Evolutionary conservation across 2,888 invertebrate genomes (phyloP), one percentile per base, ranked within the genome.

Genomic region (Trachelus troglodyta): DNA sequence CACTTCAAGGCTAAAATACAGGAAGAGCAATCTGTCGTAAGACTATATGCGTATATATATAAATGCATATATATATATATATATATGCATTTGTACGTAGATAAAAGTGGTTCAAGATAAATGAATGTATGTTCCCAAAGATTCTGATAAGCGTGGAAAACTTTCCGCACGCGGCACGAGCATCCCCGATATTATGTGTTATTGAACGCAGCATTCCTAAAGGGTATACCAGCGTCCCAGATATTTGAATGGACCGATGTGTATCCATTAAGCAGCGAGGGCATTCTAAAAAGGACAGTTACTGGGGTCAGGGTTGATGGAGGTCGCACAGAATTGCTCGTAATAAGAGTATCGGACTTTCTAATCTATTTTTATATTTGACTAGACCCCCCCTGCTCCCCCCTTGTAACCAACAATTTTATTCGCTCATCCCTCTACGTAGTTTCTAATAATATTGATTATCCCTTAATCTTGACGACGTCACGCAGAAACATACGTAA

Each of bases 231-330:
- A 69, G 69, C 75, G 77, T 75, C 75, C 77, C 40, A 77, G 71
- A 69, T 77, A 77, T 77, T 75, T 71, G 69, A 77, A 77, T 75
- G 56, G 56, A 31, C 75, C 77, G 75, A 75, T 75, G 69, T 77
- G 71, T 71, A 34, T 75, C 71, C 75, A 75, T 75, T 75, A 77
- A 71, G n/a, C 69, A 40, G 9, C 34, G 12, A 35, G 74, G 35
- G 30, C n/a, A 77, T 68, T 74, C 56, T 12, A 56, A 75, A 34
- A 75, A 34, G 6, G 71, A 31, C 69, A 34, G 71, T 12, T 12
- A 71, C 33, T 31, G 31, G 71, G 34, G 71, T 71, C 34, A 56
- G 56, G 56, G 23, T 56, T 56, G 56, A 56, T 23, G 23, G 56
- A 56, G 56, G 56, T 56, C 23, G 56, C 23, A 56, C 56, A 23